phyloP scores from a whole-genome alignment of 2,888 invertebrate genomes.

The Eupithecia subfuscata region DNA sequence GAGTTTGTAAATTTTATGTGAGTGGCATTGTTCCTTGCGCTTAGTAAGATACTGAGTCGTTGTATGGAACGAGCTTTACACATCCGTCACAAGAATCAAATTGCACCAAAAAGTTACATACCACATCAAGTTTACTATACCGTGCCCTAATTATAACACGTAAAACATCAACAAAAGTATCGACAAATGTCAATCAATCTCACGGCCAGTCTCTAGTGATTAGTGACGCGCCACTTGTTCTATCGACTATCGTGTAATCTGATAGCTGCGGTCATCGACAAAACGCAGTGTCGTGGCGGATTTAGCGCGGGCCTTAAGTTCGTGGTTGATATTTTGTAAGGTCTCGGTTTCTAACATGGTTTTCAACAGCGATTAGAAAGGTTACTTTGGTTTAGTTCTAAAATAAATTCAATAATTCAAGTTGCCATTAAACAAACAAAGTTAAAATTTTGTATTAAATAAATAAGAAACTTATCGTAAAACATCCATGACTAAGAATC shows the following conservation, averaged over 20 bases:
- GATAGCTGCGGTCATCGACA: slow-evolving; percentile 72
- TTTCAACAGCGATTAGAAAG: background rate
- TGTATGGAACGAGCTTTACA: slow-evolving; percentile 8
- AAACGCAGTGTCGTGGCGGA: slow-evolving; percentile 65
- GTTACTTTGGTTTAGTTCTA: background rate
- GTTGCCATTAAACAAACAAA: no score
- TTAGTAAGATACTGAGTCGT: background rate
- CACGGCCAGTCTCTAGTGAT: slow-evolving; percentile 69
- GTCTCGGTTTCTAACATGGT: slow-evolving; percentile 18
- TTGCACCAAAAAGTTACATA: slow-evolving; percentile 53
- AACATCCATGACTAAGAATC: no score
- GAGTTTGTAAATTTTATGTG: background rate
- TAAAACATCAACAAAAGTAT: slow-evolving; percentile 64
- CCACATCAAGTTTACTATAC: slow-evolving; percentile 58
- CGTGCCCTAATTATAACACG: slow-evolving; percentile 65
- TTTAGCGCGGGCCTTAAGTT: slow-evolving; percentile 51
- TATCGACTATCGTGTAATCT: slow-evolving; percentile 62
- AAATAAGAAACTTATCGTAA: no score
- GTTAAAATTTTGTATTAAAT: background rate
- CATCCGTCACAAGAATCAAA: slow-evolving; percentile 34
- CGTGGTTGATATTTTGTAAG: slow-evolving; percentile 30
- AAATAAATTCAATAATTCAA: background rate
- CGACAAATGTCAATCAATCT: slow-evolving; percentile 72
- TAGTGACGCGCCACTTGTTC: slow-evolving; percentile 71
- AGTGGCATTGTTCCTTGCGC: background rate